A percentile compares a stretch with the other conserved stretches of the same genome.
phyloP scores from a whole-genome alignment of 2,888 invertebrate species.

The Himalopsyche kuldschensis region DNA sequence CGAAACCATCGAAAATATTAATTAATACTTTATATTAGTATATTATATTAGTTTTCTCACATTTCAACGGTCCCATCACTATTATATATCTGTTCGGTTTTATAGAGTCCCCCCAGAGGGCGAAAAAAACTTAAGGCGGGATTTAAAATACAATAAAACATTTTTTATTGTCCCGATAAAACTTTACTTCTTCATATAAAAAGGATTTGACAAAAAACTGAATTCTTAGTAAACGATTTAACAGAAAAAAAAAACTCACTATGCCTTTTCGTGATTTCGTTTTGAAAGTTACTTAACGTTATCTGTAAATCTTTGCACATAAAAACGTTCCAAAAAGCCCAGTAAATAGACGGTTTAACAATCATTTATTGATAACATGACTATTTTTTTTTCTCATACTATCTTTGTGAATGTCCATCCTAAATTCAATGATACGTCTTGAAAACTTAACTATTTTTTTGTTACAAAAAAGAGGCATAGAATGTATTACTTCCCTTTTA shows the following conservation, averaged over 20 bases:
- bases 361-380: no score
- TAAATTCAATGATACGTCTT: no score
- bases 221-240: conserved; percentile 5
- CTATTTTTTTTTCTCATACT: no score
- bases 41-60: no score
- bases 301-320: not conserved
- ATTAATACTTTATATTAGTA: no score
- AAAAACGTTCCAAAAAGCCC: not conserved
- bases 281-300: not conserved
- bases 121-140: conserved; percentile 12
- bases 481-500: no score
- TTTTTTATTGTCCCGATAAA: conserved; percentile 33
- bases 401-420: no score
- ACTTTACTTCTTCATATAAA: conserved; percentile 33
- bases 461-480: no score
- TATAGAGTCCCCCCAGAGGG: not conserved
- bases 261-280: conserved; percentile 2
- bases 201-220: conserved; percentile 25
- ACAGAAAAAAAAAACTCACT: not conserved
- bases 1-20: no score
- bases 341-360: no score
- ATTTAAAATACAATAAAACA: conserved; percentile 35
- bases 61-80: not conserved
- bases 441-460: no score
- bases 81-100: not conserved